phyloP scores from a whole-genome alignment of 2,888 invertebrate species.

The Microchrysa polita region DNA sequence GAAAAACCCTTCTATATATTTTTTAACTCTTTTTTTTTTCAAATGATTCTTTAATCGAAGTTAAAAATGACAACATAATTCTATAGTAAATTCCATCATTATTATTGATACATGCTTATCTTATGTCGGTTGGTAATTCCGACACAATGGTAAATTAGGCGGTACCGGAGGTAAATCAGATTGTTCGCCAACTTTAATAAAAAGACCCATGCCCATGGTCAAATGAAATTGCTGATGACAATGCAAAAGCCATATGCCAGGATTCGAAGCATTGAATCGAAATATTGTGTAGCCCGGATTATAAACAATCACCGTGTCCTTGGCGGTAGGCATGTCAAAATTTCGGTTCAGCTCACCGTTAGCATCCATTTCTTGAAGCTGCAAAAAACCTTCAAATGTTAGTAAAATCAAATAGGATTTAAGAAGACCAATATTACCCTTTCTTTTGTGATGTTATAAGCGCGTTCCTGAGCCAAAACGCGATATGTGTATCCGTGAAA shows the following conservation, averaged over 20 bases:
- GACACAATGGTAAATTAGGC: background rate
- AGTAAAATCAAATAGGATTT: background rate
- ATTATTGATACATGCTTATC: too few species aligned
- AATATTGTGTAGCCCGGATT: conserved; percentile 27
- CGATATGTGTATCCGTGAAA: conserved; percentile 23
- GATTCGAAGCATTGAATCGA: conserved; percentile 23
- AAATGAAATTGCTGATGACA: conserved; percentile 20
- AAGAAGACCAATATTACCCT: conserved; percentile 10
- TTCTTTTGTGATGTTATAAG: background rate
- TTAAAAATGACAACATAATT: too few species aligned
- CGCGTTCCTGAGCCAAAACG: conserved; percentile 13
- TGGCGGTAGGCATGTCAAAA: background rate
- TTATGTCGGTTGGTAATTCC: background rate
- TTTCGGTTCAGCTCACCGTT: conserved; percentile 21
- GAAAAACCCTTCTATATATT: too few species aligned
- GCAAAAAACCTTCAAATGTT: too few species aligned
- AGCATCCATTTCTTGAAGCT: conserved; percentile 19
- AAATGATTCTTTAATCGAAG: too few species aligned
- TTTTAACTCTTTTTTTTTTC: too few species aligned
- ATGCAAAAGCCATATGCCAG: conserved; percentile 26
- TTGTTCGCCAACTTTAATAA: conserved; percentile 8
- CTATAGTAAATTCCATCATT: too few species aligned
- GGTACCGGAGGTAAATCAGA: conserved; percentile 28
- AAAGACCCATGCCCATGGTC: background rate
- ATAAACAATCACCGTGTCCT: conserved; percentile 23